Evolutionary conservation across 2,113 vertebrate species (phyloP).

Genomic region (Mohoua ochrocephala): DNA sequence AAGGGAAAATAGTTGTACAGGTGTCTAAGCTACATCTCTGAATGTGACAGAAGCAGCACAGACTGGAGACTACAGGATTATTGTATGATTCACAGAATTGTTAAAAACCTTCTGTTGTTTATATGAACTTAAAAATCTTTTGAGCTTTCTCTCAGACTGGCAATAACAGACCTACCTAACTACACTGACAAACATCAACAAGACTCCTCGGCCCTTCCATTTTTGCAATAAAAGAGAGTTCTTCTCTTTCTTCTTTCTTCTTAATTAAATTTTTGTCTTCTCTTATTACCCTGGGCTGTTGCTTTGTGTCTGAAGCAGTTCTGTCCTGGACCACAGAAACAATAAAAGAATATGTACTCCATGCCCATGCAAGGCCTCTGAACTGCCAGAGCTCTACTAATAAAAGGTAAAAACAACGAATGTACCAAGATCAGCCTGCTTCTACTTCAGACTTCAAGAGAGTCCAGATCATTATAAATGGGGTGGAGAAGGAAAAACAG

Average conservation of each 20-base stretch:
- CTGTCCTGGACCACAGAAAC: not conserved
- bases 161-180: not conserved
- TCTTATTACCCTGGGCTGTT: not conserved
- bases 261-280: constrained; percentile 24
- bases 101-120: not conserved
- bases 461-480: not conserved
- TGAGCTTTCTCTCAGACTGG: not conserved
- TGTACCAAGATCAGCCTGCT: not conserved
- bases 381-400: not conserved
- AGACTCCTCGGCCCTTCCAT: not conserved
- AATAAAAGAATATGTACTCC: not conserved
- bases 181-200: not conserved
- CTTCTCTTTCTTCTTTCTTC: not conserved
- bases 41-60: not conserved
- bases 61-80: not conserved
- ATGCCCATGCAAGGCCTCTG: not conserved
- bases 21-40: not conserved
- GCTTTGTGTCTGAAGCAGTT: not conserved
- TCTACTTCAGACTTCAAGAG: constrained; percentile 7
- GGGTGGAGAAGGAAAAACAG: not conserved
- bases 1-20: not conserved
- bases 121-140: not conserved
- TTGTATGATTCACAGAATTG: not conserved
- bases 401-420: not conserved
- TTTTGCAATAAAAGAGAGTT: not conserved